Percentiles rank a stretch among this genome's conserved stretches.
These are phyloP conservation scores for Hippocampus mohnikei DNA, from an alignment of 2,113 vertebrate genomes.

Conservation along the genomic window DNA sequence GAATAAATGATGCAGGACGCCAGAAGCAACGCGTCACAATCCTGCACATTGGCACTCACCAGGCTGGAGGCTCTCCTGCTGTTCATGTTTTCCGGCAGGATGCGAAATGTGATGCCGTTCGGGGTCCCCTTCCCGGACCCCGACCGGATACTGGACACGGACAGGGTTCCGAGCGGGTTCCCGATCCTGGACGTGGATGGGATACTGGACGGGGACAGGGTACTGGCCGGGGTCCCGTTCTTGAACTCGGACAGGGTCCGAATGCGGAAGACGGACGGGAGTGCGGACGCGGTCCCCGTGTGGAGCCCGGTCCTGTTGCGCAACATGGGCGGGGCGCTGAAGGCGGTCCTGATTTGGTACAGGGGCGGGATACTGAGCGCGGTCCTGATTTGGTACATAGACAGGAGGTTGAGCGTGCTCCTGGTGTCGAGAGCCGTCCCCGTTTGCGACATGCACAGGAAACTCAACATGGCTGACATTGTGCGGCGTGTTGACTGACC, in stretches of 20 bases:
- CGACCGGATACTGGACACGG: not conserved
- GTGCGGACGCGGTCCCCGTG: not conserved
- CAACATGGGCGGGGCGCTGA: not conserved
- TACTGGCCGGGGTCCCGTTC: not conserved
- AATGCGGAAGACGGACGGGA: not conserved
- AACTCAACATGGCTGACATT: not conserved
- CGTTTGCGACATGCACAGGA: not conserved
- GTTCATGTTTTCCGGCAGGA: not conserved
- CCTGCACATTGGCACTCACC: not conserved
- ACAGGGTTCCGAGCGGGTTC: not conserved
- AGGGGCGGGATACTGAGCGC: not conserved
- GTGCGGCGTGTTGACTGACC: fast-evolving
- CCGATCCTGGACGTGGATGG: too few relatives aligned
- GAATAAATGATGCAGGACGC: too few relatives aligned
- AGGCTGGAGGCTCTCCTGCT: not conserved
- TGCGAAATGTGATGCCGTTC: not conserved
- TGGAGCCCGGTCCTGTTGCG: not conserved
- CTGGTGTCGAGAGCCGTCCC: not conserved
- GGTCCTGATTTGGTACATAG: not conserved
- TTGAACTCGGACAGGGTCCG: not conserved
- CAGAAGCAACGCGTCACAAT: too few relatives aligned
- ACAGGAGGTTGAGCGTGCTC: not conserved
- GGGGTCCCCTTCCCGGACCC: not conserved
- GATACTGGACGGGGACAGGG: not conserved
- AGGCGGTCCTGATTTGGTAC: not conserved